A percentile compares a stretch with the other conserved stretches of the same genome.
Evolutionary conservation across 2,113 vertebrate species (phyloP).

Genomic region (Sciurus niger): DNA sequence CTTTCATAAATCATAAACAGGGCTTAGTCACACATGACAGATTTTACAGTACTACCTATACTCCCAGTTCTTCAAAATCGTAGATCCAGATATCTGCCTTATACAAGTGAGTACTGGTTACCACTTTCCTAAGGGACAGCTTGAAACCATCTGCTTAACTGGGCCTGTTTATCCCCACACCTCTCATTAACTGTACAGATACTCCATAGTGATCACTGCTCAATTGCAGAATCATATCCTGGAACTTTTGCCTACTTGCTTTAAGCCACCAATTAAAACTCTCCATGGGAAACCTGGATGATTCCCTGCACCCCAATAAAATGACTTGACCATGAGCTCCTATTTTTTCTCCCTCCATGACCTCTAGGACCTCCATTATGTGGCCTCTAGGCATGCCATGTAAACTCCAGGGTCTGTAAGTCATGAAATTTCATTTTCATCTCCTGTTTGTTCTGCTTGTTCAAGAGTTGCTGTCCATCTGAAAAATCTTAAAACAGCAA

Average conservation of each 20-base stretch:
- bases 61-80: neutral
- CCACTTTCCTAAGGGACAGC: neutral
- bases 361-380: no score
- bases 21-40: no score
- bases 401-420: neutral
- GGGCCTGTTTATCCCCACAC: fast-evolving
- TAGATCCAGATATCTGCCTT: neutral
- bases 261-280: neutral
- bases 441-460: neutral
- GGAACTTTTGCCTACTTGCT: neutral
- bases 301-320: neutral
- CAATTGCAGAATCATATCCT: neutral
- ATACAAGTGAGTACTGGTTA: neutral
- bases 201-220: no score
- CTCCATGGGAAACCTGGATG: neutral
- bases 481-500: neutral
- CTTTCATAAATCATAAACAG: neutral
- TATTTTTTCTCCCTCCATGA: fast-evolving
- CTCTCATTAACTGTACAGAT: fast-evolving
- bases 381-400: neutral
- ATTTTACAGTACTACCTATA: neutral
- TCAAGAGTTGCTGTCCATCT: neutral
- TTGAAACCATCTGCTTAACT: neutral
- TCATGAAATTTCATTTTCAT: neutral
- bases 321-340: fast-evolving